Conservation (phyloP, 2,888 invertebrate genomes). For the Dyspetes luteomarginatus region DNA sequence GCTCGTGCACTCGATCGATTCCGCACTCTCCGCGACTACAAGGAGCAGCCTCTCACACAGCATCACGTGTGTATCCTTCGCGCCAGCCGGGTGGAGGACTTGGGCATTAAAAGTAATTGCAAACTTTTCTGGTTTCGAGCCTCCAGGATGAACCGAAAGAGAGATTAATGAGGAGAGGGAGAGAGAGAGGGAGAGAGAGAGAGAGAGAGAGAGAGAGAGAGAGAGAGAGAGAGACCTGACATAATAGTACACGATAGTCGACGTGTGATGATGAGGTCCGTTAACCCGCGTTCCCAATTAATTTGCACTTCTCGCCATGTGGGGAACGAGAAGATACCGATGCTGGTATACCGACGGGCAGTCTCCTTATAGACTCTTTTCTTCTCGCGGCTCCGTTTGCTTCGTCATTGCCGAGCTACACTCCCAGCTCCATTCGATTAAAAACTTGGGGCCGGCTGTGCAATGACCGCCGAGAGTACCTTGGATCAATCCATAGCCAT, state of each 20-base stretch:
- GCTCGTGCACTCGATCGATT: not conserved
- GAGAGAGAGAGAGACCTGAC: not conserved
- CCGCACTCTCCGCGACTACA: not conserved
- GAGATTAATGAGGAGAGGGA: not conserved
- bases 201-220: not conserved
- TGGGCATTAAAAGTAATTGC: slow-evolving; percentile 15
- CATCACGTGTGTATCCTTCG: not conserved
- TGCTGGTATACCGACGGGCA: not conserved
- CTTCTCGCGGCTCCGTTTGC: no score
- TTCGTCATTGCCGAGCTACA: no score
- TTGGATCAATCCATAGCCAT: no score
- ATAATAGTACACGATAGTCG: not conserved
- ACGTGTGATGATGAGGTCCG: slow-evolving; percentile 33
- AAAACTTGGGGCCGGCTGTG: no score
- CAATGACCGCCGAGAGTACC: no score
- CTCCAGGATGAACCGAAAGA: not conserved
- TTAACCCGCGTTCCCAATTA: slow-evolving; percentile 53
- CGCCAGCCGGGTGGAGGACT: not conserved
- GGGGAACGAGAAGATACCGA: slow-evolving; percentile 30
- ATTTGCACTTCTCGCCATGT: slow-evolving; percentile 43
- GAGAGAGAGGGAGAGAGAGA: not conserved
- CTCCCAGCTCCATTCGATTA: no score
- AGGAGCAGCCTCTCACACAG: not conserved
- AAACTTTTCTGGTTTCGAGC: slow-evolving; percentile 3
- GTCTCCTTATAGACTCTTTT: not conserved